These are phyloP conservation scores for Zygogramma bicolorata DNA, from an alignment of 2,888 invertebrate species.

Conservation along the genomic window DNA sequence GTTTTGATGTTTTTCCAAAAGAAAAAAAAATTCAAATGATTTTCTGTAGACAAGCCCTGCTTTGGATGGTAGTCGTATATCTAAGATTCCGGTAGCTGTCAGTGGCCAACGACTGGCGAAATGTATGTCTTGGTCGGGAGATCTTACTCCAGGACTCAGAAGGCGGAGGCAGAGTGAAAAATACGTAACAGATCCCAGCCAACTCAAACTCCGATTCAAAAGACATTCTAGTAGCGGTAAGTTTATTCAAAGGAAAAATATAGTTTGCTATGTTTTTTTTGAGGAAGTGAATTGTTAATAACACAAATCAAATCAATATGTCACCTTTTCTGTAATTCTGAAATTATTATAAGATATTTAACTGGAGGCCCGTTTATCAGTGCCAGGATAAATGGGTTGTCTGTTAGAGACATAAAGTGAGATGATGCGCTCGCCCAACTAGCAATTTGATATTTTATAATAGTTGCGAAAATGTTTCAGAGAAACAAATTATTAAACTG, in stretches of 20 bases:
- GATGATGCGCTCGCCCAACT: no score
- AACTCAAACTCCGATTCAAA: constrained; percentile 84
- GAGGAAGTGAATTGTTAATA: neutral
- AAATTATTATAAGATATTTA: no score
- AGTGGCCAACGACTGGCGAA: constrained; percentile 73
- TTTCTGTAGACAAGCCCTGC: constrained; percentile 62
- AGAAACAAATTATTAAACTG: no score
- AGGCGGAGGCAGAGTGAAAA: constrained; percentile 84
- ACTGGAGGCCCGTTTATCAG: no score
- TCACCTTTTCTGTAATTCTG: no score
- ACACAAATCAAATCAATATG: neutral
- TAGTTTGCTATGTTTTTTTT: neutral
- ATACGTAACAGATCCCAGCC: constrained; percentile 87
- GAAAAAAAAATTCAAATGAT: neutral
- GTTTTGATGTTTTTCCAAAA: constrained; percentile 29
- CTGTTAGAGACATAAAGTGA: no score
- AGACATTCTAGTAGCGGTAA: constrained; percentile 68
- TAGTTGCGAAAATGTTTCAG: no score
- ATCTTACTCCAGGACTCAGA: constrained; percentile 77
- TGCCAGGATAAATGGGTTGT: no score
- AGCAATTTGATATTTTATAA: no score
- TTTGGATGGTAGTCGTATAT: constrained; percentile 67
- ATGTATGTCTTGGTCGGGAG: constrained; percentile 79
- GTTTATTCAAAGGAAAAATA: constrained; percentile 16
- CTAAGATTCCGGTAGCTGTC: constrained; percentile 77